Evolutionary conservation across 1,140 invertebrate species (phyloP), one percentile per base, ranked within the genome.

Genomic region (Drosophila pandora): DNA sequence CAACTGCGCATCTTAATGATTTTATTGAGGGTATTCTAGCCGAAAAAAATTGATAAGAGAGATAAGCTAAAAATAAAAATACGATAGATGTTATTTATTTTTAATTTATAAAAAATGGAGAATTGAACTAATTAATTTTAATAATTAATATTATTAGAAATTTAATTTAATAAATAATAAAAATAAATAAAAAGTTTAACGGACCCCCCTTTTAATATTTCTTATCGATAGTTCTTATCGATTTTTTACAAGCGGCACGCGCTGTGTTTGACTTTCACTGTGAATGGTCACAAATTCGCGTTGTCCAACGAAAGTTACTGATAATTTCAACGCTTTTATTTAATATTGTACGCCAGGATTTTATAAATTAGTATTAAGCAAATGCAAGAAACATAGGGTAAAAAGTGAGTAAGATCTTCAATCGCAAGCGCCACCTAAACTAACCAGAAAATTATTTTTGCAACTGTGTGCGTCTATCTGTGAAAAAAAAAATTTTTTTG

Each of bases 401-500:
- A 2, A 30, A n/a, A 47, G 55, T 53, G 48, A 71, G 67, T 71
- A 45, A 8, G 2, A 6, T 7, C n/a, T 12, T 8, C 8, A 37
- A 0, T 17, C 7, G 6, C 6, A 2, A 21, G 4, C 13, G 5
- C 7, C 10, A 8, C 10, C 12, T 13, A 17, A 52, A 17, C 34
- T 43, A 47, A 71, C 8, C 37, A 12, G 6, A 12, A 9, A 34
- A 28, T 30, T 22, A n/a, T 12, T 22, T 21, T 50, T 25, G 7
- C 53, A 13, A 22, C 21, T 39, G 70, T 65, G 53, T 58, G 71
- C 50, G 39, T 58, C 21, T 52, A 70, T 75, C 58, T 65, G 70
- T 34, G 32, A 43, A 48, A 48, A 41, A 63, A 65, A 76, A 75
- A 68, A 53, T 69, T 64, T 58, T 61, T 45, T 60, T 69, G 45